Conservation (phyloP, 1,140 invertebrate genomes). For the Monomorium pharaonis region DNA sequence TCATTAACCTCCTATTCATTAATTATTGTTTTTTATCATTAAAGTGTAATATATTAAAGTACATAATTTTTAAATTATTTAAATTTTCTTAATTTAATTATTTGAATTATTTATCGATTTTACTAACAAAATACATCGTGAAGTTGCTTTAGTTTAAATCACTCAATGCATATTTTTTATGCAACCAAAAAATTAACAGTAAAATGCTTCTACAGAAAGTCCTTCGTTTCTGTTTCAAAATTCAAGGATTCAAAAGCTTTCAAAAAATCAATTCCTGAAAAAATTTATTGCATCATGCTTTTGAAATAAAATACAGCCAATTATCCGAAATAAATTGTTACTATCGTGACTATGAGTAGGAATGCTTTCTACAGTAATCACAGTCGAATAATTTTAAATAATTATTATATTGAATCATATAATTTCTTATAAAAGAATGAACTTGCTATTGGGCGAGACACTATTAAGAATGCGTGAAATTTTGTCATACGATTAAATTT, state of each 20-base stretch:
- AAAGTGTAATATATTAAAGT: no score
- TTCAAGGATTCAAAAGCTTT: neutral
- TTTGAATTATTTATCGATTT: neutral
- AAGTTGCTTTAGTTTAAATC: neutral
- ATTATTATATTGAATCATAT: neutral
- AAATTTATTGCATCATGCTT: neutral
- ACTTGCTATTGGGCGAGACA: neutral
- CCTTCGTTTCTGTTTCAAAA: no score
- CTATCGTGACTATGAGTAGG: neutral
- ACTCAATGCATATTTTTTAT: neutral
- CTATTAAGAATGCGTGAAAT: neutral
- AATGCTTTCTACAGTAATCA: neutral
- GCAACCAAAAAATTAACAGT: neutral
- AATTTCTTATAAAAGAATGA: neutral
- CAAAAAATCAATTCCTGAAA: neutral
- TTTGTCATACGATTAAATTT: neutral
- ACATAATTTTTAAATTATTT: neutral
- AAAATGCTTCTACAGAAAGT: neutral
- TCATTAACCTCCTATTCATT: no score
- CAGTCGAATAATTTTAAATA: constrained; percentile 4
- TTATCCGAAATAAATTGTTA: neutral
- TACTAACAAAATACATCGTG: neutral
- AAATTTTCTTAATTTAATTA: neutral
- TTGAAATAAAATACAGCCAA: neutral
- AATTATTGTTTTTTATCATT: no score